Percentiles rank a stretch among this genome's conserved stretches.
Evolutionary conservation across 2,113 vertebrate genomes (phyloP).

Genomic region (Myrmecobius fasciatus): DNA sequence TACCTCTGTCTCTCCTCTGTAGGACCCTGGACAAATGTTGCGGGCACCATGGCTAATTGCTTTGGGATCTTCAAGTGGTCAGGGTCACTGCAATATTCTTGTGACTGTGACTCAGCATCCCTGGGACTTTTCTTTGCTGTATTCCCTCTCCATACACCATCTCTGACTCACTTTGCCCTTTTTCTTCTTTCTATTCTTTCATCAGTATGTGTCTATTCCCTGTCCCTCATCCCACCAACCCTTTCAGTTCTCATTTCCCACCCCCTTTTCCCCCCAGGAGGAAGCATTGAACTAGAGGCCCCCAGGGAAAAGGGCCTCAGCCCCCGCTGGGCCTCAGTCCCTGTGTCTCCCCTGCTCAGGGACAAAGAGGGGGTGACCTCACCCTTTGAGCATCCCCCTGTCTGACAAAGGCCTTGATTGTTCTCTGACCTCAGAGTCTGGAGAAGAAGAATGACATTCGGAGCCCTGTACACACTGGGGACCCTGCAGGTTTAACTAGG

Average conservation of each 20-base stretch:
- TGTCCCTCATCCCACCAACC: background rate
- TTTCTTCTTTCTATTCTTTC: background rate
- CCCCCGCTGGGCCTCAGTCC: constrained; percentile 33
- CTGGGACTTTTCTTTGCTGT: background rate
- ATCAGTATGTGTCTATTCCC: background rate
- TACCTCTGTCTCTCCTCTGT: background rate
- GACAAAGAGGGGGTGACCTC: constrained; percentile 78
- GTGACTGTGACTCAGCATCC: background rate
- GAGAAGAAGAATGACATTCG: constrained; percentile 61
- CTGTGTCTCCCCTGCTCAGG: constrained; percentile 58
- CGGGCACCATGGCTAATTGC: background rate
- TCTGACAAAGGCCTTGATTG: constrained; percentile 68
- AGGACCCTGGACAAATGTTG: background rate
- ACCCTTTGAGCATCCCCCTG: constrained; percentile 71
- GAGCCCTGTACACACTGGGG: constrained; percentile 2
- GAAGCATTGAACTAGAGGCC: constrained; percentile 1
- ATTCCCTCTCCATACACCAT: background rate
- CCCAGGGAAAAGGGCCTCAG: background rate
- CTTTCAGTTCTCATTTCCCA: background rate
- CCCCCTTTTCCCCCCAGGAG: background rate
- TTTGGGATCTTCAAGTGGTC: background rate
- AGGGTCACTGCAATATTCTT: background rate
- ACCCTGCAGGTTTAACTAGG: constrained; percentile 4
- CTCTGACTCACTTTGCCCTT: background rate
- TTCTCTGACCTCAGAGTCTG: constrained; percentile 54